Conservation (phyloP, 2,113 vertebrate genomes). For the Leucosticte australis region DNA sequence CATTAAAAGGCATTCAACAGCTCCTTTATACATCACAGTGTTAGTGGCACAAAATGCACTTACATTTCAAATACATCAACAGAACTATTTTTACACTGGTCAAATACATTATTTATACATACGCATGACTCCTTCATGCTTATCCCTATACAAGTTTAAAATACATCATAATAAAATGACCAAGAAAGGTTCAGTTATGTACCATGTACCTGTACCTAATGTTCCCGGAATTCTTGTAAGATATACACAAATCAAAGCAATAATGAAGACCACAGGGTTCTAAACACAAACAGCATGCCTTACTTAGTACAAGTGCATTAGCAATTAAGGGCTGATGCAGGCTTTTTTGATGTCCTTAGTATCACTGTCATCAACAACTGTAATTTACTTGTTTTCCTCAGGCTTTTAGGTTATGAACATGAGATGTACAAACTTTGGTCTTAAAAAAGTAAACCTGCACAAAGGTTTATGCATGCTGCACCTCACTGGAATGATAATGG, state of each 20-base stretch:
- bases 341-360: background rate
- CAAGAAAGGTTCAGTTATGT: conserved; percentile 27
- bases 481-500: background rate
- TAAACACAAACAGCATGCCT: conserved; percentile 15
- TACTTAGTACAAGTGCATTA: background rate
- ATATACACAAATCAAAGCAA: conserved; percentile 9
- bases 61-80: conserved; percentile 72
- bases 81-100: conserved; percentile 59
- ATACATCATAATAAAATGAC: conserved; percentile 55
- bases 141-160: conserved; percentile 71
- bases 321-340: background rate
- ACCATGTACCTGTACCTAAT: conserved; percentile 28
- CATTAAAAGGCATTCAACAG: conserved; percentile 76
- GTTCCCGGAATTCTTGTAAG: conserved; percentile 20
- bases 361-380: background rate
- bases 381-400: background rate
- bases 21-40: conserved; percentile 87
- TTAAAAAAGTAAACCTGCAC: conserved; percentile 17
- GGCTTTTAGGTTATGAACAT: background rate
- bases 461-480: conserved; percentile 46
- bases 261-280: conserved; percentile 2
- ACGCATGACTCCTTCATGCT: conserved; percentile 74
- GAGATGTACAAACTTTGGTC: conserved; percentile 56
- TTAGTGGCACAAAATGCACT: conserved; percentile 82
- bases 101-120: conserved; percentile 61